These are phyloP conservation scores for Peromyscus nudipes DNA, from an alignment of 2,797 vertebrate species.

Conservation along the genomic window DNA sequence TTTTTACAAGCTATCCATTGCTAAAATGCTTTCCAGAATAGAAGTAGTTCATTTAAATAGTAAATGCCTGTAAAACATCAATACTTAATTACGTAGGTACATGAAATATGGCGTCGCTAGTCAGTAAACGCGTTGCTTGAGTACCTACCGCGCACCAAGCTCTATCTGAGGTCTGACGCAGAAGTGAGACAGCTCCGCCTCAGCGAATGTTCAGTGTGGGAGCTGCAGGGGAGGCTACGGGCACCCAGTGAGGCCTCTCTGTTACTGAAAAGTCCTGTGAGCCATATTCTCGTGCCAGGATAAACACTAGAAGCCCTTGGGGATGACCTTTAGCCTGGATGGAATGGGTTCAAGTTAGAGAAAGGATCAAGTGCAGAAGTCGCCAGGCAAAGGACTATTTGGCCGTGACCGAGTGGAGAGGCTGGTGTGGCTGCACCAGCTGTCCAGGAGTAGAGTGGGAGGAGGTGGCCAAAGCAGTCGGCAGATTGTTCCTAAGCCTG, in stretches of 20 bases:
- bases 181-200: neutral
- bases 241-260: neutral
- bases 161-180: neutral
- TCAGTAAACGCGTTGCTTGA: neutral
- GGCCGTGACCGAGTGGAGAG: neutral
- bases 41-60: slow-evolving; percentile 50
- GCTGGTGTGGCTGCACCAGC: neutral
- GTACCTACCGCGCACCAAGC: neutral
- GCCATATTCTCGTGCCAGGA: neutral
- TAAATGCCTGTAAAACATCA: slow-evolving; percentile 25
- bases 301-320: neutral
- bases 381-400: neutral
- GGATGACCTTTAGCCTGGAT: slow-evolving; percentile 3
- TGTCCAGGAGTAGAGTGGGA: neutral
- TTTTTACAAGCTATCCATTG: slow-evolving; percentile 34
- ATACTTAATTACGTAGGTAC: neutral
- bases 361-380: neutral
- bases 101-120: neutral
- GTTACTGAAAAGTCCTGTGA: neutral
- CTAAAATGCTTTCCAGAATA: slow-evolving; percentile 45
- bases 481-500: neutral
- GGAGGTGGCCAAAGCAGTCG: neutral
- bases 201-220: neutral
- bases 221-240: neutral
- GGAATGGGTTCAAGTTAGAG: neutral